phyloP scores from a whole-genome alignment of 2,888 invertebrate species.

The Rhingia campestris region DNA sequence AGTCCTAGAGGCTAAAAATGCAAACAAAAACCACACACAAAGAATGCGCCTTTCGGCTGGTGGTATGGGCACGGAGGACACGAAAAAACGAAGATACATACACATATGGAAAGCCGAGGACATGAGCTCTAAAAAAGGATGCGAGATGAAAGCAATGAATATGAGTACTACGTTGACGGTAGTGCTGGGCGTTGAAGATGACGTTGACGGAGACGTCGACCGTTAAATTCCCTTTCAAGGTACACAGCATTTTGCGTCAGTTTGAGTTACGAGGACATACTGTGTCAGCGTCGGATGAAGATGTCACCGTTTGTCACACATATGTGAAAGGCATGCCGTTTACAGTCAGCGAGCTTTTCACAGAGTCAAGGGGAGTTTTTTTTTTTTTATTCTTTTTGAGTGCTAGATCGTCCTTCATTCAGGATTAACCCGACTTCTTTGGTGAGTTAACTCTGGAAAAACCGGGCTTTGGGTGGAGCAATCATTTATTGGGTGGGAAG shows the following conservation, averaged over 20 bases:
- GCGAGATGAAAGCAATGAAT: slow-evolving; percentile 71
- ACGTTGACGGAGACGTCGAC: slow-evolving; percentile 39
- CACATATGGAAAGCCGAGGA: slow-evolving; percentile 17
- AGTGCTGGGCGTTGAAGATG: slow-evolving; percentile 1
- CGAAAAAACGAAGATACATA: slow-evolving; percentile 18
- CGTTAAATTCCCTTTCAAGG: slow-evolving; percentile 72
- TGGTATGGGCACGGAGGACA: slow-evolving; percentile 16
- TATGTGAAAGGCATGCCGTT: slow-evolving; percentile 11
- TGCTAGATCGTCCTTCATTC: neutral
- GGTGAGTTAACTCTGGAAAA: too few relatives aligned
- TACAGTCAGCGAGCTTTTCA: slow-evolving; percentile 34
- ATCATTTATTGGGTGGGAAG: too few relatives aligned
- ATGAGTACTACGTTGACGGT: slow-evolving; percentile 11
- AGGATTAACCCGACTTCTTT: neutral
- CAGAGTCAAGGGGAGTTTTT: neutral
- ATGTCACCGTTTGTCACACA: slow-evolving; percentile 56
- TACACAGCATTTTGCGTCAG: slow-evolving; percentile 72
- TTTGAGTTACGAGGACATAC: slow-evolving; percentile 68
- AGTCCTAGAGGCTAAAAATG: slow-evolving; percentile 70
- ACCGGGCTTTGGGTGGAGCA: too few relatives aligned
- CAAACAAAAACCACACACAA: slow-evolving; percentile 72
- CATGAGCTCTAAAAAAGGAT: slow-evolving; percentile 52
- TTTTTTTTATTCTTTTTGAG: neutral
- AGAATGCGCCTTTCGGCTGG: slow-evolving; percentile 47
- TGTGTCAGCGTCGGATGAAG: slow-evolving; percentile 31